Evolutionary conservation across 2,797 vertebrate genomes (phyloP).

Genomic region (Labroides dimidiatus): DNA sequence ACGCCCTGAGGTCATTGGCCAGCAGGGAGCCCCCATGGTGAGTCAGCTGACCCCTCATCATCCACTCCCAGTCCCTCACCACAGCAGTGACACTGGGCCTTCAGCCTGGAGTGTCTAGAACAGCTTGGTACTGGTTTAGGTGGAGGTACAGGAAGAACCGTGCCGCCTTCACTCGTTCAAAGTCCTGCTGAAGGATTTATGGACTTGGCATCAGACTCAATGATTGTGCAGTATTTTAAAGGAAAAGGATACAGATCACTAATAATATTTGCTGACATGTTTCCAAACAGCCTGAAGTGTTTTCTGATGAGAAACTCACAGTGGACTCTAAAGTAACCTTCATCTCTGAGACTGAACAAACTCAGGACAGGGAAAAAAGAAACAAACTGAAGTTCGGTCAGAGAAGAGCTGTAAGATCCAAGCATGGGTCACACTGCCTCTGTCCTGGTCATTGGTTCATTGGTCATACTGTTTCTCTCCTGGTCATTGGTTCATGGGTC

Average conservation of each 20-base stretch:
- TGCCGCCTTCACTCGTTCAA: background rate
- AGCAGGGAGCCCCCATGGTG: constrained; percentile 94
- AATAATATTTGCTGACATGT: constrained; percentile 20
- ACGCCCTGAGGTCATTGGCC: constrained; percentile 91
- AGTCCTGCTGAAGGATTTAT: constrained; percentile 36
- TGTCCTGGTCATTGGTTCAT: too few relatives aligned
- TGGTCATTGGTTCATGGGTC: too few relatives aligned
- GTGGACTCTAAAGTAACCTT: constrained; percentile 66
- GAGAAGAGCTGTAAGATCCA: too few relatives aligned
- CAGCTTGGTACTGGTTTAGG: too few relatives aligned
- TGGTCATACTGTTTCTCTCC: too few relatives aligned
- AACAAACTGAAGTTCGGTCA: too few relatives aligned
- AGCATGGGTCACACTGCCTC: too few relatives aligned
- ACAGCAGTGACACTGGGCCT: too few relatives aligned
- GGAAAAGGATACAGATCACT: constrained; percentile 11
- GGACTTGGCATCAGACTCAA: constrained; percentile 6
- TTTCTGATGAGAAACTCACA: constrained; percentile 41
- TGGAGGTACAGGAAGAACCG: background rate
- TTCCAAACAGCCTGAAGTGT: constrained; percentile 29
- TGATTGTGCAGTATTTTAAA: constrained; percentile 41
- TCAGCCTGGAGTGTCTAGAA: too few relatives aligned
- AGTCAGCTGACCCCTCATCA: constrained; percentile 61
- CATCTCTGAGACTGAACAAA: constrained; percentile 46
- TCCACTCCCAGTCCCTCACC: background rate
- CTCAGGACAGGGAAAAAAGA: constrained; percentile 20